Evolutionary conservation across 2,888 invertebrate genomes (phyloP).

Genomic region (Tenthredo notha): DNA sequence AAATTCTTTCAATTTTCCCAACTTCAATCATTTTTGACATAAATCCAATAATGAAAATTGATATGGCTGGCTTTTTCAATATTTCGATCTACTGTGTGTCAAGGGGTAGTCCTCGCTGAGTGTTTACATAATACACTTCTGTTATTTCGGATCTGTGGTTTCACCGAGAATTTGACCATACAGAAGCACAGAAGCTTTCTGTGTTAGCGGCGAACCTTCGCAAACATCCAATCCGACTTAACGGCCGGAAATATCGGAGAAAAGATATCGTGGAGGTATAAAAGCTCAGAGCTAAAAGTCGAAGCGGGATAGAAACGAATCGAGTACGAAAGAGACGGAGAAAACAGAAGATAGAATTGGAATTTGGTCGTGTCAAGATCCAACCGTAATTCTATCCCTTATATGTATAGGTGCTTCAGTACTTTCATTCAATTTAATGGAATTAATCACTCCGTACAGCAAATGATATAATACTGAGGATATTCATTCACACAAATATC

Average conservation of each 20-base stretch:
- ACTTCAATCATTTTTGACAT: too few relatives aligned
- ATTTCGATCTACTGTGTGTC: too few relatives aligned
- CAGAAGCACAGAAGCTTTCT: constrained; percentile 29
- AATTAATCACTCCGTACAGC: neutral
- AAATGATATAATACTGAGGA: neutral
- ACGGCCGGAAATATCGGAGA: constrained; percentile 46
- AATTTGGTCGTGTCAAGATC: constrained; percentile 27
- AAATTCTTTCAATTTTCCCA: too few relatives aligned
- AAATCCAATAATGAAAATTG: too few relatives aligned
- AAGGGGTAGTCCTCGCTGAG: neutral
- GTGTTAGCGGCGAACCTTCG: constrained; percentile 34
- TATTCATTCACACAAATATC: neutral
- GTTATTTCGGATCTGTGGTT: constrained; percentile 21
- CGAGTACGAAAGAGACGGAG: constrained; percentile 35
- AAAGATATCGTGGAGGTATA: constrained; percentile 32
- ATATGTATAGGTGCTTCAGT: neutral
- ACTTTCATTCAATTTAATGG: constrained; percentile 4
- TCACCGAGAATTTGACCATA: constrained; percentile 30
- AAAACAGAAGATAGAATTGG: constrained; percentile 39
- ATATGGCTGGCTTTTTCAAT: too few relatives aligned
- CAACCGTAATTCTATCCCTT: constrained; percentile 20
- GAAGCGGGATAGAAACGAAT: constrained; percentile 41
- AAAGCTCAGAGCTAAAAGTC: constrained; percentile 39
- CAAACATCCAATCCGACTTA: constrained; percentile 43
- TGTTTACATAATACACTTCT: constrained; percentile 7